Evolutionary conservation across 1,140 invertebrate genomes (phyloP).

Genomic region (Geopemphigus sp.): DNA sequence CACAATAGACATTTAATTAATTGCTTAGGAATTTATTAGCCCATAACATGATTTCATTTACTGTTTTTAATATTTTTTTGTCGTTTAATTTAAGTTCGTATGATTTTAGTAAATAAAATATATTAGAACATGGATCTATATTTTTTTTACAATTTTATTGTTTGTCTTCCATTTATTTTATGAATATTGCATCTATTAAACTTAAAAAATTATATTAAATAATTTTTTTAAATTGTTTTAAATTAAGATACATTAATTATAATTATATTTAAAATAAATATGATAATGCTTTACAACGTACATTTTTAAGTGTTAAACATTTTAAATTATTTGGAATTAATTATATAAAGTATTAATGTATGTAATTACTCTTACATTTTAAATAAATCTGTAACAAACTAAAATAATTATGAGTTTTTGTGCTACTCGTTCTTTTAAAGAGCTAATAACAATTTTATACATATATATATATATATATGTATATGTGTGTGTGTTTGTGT

Average conservation of each 20-base stretch:
- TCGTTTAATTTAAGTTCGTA: not conserved
- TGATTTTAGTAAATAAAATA: not conserved
- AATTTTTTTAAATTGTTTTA: not conserved
- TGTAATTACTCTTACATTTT: slow-evolving; percentile 3
- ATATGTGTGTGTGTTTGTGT: too few relatives aligned
- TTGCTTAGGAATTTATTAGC: too few relatives aligned
- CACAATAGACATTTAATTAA: too few relatives aligned
- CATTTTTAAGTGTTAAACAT: not conserved
- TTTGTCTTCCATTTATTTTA: not conserved
- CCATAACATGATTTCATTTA: not conserved
- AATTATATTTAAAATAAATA: slow-evolving; percentile 1
- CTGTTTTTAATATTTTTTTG: not conserved
- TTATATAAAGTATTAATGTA: not conserved
- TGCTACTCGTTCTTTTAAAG: not conserved
- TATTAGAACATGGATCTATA: slow-evolving; percentile 7
- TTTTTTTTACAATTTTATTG: not conserved
- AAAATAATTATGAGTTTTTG: too few relatives aligned
- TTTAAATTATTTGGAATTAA: not conserved
- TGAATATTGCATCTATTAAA: slow-evolving; percentile 13
- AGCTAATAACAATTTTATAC: not conserved
- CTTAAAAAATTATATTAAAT: not conserved
- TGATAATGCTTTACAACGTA: not conserved
- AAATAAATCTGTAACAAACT: slow-evolving; percentile 10
- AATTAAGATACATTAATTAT: not conserved
- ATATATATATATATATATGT: too few relatives aligned